Base-by-base conservation (phyloP, 2,113 vertebrate species). In the Tenebrosternarchus preto region DNA sequence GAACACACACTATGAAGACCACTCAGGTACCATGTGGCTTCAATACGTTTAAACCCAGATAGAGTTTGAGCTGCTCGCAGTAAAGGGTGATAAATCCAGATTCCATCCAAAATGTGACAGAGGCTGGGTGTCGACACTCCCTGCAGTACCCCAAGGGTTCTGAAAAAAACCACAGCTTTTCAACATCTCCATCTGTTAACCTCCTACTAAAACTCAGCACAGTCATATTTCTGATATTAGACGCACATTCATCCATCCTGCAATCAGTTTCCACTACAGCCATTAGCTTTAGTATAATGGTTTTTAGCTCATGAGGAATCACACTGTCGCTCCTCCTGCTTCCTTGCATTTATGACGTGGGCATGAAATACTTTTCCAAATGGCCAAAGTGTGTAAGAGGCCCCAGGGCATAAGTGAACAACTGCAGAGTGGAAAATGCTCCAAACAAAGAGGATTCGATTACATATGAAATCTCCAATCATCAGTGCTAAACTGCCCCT, bases 201-300 rank as follows among this genome's bases (percentile, higher is more conserved):
- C 74, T 85, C 83, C 50, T 72, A 68, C 76, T 70, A 22, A 66
- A 66, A 63, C 75, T 53, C 25, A 12, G 22, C 27, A 60, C 68
- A 85, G 84, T 80, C 71, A 83, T 73, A 80, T 80, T 73, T 67
- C 80, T 50, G 80, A 80, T 81, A 80, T 81, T 77, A 80, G 27
- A 31, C 63, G 72, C 57, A 61, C 64, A 80, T 81, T 75, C 67
- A 64, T 81, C 77, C 67, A 64, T 78, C 59, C 33, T 25, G 81
- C 79, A 80, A 33, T 75, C 20, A 76, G 24, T 63, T 81, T 64
- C 77, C 73, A 76, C 77, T 83, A 31, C 15, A 76, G 80, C 77
- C 83, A 76, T 87, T 85, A 81, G 70, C 77, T 85, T 87, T 36
- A 87, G 78, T 64, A 72, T 85, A 87, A 87, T 86, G 78, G 12